Percentiles rank a stretch among this genome's conserved stretches.
These are phyloP conservation scores for Pseudorasbora parva DNA, from an alignment of 2,113 vertebrate species.

Conservation along the genomic window DNA sequence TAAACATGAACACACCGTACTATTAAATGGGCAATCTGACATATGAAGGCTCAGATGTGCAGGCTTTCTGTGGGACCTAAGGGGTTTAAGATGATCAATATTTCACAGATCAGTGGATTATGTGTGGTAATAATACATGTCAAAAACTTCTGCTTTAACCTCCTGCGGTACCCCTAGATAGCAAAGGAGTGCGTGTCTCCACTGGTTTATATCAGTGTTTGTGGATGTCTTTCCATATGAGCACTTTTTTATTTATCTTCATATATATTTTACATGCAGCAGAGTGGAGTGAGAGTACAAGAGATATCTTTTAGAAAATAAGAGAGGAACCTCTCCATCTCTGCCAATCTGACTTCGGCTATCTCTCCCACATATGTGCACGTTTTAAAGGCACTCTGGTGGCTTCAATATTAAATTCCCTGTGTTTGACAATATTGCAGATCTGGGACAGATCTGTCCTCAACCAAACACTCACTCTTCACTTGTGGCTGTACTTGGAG, in stretches of 20 bases:
- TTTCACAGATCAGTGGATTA: conserved; percentile 22
- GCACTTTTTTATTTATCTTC: conserved; percentile 13
- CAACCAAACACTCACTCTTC: background rate
- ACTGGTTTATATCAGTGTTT: conserved; percentile 27
- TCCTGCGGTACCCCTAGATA: background rate
- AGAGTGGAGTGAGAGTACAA: conserved; percentile 13
- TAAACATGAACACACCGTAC: background rate
- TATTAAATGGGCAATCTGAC: background rate
- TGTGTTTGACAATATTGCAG: conserved; percentile 1
- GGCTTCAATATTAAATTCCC: conserved; percentile 18
- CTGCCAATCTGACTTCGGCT: background rate
- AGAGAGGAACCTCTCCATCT: conserved; percentile 1
- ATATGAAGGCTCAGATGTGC: conserved; percentile 16
- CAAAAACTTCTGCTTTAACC: conserved; percentile 27
- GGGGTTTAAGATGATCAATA: conserved; percentile 27
- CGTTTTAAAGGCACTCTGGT: background rate
- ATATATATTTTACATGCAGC: conserved; percentile 25
- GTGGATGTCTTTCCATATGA: conserved; percentile 15
- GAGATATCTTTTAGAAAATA: conserved; percentile 31
- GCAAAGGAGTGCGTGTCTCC: conserved; percentile 11
- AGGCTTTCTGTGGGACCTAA: background rate
- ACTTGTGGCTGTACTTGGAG: background rate
- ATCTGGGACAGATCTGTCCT: conserved; percentile 17
- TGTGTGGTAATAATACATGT: conserved; percentile 30
- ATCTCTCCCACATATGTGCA: conserved; percentile 18